Percentiles rank a stretch among this genome's conserved stretches.
Conservation (phyloP, 2,113 vertebrate genomes). For the Melanerpes aurifrons region DNA sequence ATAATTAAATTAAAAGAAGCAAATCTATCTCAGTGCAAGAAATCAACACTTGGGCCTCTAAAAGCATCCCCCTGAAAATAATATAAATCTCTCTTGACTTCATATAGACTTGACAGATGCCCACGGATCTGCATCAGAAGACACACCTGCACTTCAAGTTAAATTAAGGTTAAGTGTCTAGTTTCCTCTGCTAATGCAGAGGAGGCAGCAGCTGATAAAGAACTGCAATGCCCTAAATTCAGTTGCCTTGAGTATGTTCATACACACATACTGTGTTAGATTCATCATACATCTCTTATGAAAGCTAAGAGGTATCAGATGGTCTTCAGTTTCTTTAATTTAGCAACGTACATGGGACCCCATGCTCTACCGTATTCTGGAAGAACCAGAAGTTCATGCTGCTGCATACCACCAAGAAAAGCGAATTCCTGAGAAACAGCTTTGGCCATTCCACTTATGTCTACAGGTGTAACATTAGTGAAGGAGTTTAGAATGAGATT, state of each 20-base stretch:
- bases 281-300: background rate
- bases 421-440: constrained; percentile 81
- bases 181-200: background rate
- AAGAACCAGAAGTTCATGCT: constrained; percentile 86
- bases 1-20: background rate
- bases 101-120: background rate
- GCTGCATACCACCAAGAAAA: constrained; percentile 72
- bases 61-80: background rate
- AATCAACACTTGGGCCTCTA: background rate
- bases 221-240: background rate
- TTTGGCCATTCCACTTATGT: constrained; percentile 78
- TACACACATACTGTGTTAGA: background rate
- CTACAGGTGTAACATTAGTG: constrained; percentile 77
- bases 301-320: background rate
- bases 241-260: background rate
- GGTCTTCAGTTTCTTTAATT: constrained; percentile 77
- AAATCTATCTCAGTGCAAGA: background rate
- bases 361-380: constrained; percentile 85
- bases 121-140: background rate
- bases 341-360: constrained; percentile 95
- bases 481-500: constrained; percentile 78
- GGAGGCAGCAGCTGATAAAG: background rate
- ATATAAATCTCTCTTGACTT: background rate
- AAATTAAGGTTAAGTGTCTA: background rate
- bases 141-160: background rate